Evolutionary conservation across 2,797 vertebrate genomes (phyloP).

Genomic region (Danionella dracula): DNA sequence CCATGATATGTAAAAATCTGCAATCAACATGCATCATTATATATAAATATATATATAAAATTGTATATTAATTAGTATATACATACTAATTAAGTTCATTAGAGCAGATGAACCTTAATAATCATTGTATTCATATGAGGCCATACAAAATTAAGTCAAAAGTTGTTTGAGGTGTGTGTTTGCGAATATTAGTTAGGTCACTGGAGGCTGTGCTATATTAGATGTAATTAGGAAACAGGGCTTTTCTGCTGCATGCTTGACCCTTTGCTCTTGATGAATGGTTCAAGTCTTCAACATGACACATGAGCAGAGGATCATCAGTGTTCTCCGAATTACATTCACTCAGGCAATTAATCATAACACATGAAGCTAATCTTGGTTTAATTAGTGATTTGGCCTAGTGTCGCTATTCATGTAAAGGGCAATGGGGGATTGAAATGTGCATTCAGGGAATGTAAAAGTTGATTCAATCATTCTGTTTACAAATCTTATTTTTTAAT

Average conservation of each 20-base stretch:
- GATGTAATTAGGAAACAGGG: constrained; percentile 35
- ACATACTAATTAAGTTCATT: too few species aligned
- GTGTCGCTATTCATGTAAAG: constrained; percentile 10
- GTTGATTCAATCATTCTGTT: not conserved
- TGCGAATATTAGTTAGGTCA: not conserved
- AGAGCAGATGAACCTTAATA: too few species aligned
- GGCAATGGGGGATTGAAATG: not conserved
- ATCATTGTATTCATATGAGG: not conserved
- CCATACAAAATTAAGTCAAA: not conserved
- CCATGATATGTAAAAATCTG: too few species aligned
- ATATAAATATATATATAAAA: too few species aligned
- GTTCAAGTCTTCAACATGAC: constrained; percentile 52
- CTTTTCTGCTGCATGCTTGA: constrained; percentile 35
- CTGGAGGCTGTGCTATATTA: not conserved
- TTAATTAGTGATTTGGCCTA: constrained; percentile 60
- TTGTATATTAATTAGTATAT: too few species aligned
- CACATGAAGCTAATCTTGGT: constrained; percentile 49
- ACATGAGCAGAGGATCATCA: constrained; percentile 61
- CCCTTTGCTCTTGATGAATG: constrained; percentile 64
- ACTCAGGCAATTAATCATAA: constrained; percentile 71
- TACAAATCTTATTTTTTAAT: too few species aligned
- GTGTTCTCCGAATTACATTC: constrained; percentile 56
- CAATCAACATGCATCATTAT: too few species aligned
- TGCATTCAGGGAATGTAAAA: not conserved
- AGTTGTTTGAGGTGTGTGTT: not conserved